These are phyloP conservation scores for Mycalesis mineus DNA, from an alignment of 2,888 invertebrate genomes.

Conservation along the genomic window DNA sequence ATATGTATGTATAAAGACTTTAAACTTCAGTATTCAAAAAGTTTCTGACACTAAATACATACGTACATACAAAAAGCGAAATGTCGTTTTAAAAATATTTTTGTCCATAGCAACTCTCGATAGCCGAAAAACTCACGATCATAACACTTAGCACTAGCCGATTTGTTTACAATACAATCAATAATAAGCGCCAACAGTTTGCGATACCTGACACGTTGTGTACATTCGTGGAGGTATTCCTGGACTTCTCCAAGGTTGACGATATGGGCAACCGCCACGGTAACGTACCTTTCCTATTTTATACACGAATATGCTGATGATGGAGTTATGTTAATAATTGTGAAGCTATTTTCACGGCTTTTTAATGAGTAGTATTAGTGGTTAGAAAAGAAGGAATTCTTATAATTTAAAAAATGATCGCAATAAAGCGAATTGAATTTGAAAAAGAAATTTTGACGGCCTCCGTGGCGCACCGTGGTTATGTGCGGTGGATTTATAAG, in stretches of 20 bases:
- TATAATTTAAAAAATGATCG: background rate
- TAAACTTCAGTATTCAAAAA: no score
- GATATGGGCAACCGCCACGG: conserved; percentile 21
- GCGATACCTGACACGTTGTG: background rate
- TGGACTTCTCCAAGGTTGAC: conserved; percentile 6
- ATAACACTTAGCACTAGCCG: background rate
- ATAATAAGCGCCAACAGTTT: background rate
- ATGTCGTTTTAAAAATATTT: no score
- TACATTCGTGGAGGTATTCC: conserved; percentile 5
- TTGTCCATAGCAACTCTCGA: background rate
- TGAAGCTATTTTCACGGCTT: background rate
- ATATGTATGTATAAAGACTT: no score
- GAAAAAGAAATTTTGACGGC: no score
- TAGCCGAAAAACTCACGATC: background rate
- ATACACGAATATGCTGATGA: conserved; percentile 4
- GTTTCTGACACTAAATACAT: no score
- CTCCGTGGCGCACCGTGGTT: no score
- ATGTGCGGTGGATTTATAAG: no score
- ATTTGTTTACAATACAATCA: background rate
- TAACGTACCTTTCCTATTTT: conserved; percentile 13
- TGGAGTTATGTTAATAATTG: conserved; percentile 7
- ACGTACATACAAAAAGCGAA: no score
- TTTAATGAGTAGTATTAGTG: background rate
- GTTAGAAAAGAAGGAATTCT: no score
- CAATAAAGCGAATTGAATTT: background rate